These are phyloP conservation scores for Dione vanillae DNA, from an alignment of 2,888 invertebrate genomes.

Conservation along the genomic window DNA sequence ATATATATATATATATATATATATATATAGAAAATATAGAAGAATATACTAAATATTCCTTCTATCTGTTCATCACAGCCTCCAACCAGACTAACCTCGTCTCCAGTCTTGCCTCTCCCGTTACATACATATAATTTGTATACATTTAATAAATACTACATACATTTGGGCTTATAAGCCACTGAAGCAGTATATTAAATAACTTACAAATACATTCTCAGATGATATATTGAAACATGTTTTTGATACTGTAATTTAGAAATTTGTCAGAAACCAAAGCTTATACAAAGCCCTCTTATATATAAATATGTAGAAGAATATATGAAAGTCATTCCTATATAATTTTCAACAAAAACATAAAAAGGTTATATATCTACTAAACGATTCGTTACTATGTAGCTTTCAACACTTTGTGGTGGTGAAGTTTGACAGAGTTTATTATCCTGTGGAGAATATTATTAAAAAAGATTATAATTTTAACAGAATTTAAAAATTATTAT, in stretches of 20 bases:
- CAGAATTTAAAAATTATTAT: too few species aligned
- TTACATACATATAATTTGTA: neutral
- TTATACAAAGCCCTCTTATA: neutral
- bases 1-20: neutral
- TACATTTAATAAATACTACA: neutral
- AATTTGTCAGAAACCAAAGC: neutral
- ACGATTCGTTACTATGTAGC: too few species aligned
- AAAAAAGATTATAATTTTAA: too few species aligned
- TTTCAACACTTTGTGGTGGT: too few species aligned
- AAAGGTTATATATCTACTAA: too few species aligned
- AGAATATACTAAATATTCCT: neutral
- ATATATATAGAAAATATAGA: too few species aligned
- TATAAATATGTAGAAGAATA: neutral
- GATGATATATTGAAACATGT: neutral
- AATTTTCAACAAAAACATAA: neutral
- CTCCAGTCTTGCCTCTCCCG: conserved; percentile 6
- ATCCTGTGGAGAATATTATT: too few species aligned
- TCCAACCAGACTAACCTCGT: neutral
- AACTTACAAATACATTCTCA: neutral
- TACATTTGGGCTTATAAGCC: neutral
- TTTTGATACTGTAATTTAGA: neutral
- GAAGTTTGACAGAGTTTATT: too few species aligned
- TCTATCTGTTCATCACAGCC: neutral
- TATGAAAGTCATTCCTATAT: neutral
- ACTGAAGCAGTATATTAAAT: neutral